Evolutionary conservation across 2,113 vertebrate species (phyloP).

Genomic region (Platichthys flesus): DNA sequence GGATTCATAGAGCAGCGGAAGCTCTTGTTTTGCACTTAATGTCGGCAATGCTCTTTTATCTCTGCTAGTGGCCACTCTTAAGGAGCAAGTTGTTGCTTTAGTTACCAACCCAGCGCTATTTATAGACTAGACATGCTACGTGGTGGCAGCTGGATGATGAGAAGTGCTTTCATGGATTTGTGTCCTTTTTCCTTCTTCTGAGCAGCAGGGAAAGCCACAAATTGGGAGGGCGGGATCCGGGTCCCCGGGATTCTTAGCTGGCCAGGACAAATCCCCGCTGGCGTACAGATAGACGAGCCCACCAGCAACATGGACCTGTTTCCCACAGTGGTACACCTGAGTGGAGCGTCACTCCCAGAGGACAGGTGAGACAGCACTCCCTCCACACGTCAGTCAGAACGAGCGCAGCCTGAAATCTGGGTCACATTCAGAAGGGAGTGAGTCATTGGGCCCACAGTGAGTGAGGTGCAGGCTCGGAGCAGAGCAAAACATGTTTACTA

Average conservation of each 20-base stretch:
- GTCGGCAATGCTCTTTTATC: constrained; percentile 5
- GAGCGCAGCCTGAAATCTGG: constrained; percentile 33
- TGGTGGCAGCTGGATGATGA: not conserved
- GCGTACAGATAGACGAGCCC: constrained; percentile 77
- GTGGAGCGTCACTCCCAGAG: constrained; percentile 73
- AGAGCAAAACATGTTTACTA: not conserved
- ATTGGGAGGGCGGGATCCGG: constrained; percentile 93
- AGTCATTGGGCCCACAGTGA: not conserved
- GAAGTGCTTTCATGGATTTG: not conserved
- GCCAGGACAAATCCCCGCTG: constrained; percentile 77
- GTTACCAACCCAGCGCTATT: not conserved
- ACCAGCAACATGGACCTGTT: constrained; percentile 95
- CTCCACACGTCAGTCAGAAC: constrained; percentile 35
- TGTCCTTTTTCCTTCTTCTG: not conserved
- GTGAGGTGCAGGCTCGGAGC: not conserved
- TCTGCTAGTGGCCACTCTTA: not conserved
- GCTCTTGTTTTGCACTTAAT: not conserved
- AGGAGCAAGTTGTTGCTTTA: not conserved
- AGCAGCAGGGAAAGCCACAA: constrained; percentile 89
- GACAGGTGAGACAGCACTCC: constrained; percentile 82
- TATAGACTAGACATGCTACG: not conserved
- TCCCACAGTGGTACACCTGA: constrained; percentile 84
- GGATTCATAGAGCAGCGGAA: constrained; percentile 3
- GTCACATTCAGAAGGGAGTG: constrained; percentile 1
- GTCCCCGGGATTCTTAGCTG: constrained; percentile 88